These are phyloP conservation scores for Euborellia annulipes DNA, from an alignment of 1,140 invertebrate species.

Conservation along the genomic window DNA sequence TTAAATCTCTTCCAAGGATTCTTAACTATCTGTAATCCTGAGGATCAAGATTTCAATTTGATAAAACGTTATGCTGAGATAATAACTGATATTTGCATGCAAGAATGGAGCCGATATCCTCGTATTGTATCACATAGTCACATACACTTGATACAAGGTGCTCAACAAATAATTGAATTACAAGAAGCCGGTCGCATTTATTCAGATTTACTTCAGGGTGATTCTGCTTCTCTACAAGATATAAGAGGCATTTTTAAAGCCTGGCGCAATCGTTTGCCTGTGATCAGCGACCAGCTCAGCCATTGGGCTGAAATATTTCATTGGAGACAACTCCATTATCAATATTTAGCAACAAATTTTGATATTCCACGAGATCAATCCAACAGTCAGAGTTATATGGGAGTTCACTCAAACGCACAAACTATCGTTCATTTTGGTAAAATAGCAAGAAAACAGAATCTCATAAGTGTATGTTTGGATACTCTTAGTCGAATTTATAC, in stretches of 20 bases:
- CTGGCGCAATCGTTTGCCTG: slow-evolving; percentile 83
- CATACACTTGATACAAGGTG: slow-evolving; percentile 76
- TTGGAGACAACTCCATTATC: slow-evolving; percentile 94
- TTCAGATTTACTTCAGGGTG: slow-evolving; percentile 63
- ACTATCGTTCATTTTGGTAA: slow-evolving; percentile 96
- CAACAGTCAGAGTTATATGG: slow-evolving; percentile 71
- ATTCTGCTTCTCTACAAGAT: slow-evolving; percentile 62
- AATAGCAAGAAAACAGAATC: slow-evolving; percentile 86
- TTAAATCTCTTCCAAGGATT: slow-evolving; percentile 74
- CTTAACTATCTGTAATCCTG: slow-evolving; percentile 73
- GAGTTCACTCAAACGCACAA: slow-evolving; percentile 76
- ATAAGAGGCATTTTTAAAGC: slow-evolving; percentile 98
- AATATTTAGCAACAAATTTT: slow-evolving; percentile 79
- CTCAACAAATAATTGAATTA: slow-evolving; percentile 88
- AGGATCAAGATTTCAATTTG: slow-evolving; percentile 61
- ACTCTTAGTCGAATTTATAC: slow-evolving; percentile 85
- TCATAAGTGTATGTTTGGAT: slow-evolving; percentile 83
- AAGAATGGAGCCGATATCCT: slow-evolving; percentile 85
- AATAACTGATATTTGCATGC: slow-evolving; percentile 72
- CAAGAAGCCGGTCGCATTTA: slow-evolving; percentile 93
- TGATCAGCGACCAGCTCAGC: slow-evolving; percentile 84
- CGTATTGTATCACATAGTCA: slow-evolving; percentile 85
- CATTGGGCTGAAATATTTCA: slow-evolving; percentile 98
- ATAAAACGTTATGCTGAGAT: slow-evolving; percentile 81
- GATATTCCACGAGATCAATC: slow-evolving; percentile 38